Conservation (phyloP, 2,797 vertebrate species). For the Cossypha dichroa region DNA sequence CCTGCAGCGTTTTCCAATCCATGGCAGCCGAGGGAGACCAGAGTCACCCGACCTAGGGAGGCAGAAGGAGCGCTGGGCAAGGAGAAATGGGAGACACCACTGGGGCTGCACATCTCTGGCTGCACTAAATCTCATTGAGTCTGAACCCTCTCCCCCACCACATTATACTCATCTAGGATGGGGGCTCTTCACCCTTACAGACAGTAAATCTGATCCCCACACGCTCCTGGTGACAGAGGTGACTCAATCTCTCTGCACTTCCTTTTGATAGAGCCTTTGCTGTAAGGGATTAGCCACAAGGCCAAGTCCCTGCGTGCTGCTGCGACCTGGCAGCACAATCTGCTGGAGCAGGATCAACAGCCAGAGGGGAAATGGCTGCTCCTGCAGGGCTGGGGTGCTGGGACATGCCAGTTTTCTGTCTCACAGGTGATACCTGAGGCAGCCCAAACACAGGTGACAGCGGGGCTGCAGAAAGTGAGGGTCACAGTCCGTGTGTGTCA, state of each 20-base stretch:
- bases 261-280: neutral
- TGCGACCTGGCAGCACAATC: neutral
- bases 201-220: neutral
- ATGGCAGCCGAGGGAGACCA: conserved; percentile 58
- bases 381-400: neutral
- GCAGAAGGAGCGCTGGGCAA: neutral
- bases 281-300: accelerated
- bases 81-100: neutral
- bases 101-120: accelerated
- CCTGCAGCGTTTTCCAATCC: conserved; percentile 97
- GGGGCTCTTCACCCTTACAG: no score
- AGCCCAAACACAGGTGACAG: neutral
- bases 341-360: neutral
- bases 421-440: neutral
- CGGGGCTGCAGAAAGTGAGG: neutral
- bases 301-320: neutral
- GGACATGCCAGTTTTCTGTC: neutral
- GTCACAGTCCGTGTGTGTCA: neutral
- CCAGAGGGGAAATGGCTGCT: neutral
- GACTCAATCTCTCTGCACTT: neutral
- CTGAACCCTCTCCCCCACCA: neutral
- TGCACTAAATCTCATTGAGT: neutral
- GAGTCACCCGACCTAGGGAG: conserved; percentile 17
- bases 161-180: accelerated
- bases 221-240: neutral